A percentile compares a stretch with the other conserved stretches of the same genome.
These are phyloP conservation scores for Apamea anceps DNA, from an alignment of 2,888 invertebrate species.

Conservation along the genomic window DNA sequence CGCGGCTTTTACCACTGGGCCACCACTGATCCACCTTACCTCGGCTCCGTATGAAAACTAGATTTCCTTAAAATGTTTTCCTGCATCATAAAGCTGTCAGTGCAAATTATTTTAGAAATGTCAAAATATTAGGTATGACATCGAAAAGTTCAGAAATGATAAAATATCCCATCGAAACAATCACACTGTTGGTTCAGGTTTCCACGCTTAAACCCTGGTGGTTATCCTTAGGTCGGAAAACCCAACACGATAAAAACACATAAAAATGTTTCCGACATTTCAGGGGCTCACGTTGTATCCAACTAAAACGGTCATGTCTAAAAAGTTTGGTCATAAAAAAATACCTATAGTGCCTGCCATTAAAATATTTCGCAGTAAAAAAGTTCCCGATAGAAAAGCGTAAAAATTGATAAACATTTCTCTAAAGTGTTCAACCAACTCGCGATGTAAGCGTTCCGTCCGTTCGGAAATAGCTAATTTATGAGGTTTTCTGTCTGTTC, in stretches of 20 bases:
- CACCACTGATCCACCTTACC: too few relatives aligned
- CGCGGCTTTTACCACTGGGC: too few relatives aligned
- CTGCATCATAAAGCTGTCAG: background rate
- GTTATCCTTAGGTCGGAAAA: background rate
- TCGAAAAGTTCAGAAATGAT: background rate
- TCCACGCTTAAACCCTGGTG: background rate
- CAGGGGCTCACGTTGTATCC: slow-evolving; percentile 45
- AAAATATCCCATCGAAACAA: background rate
- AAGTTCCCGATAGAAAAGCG: slow-evolving; percentile 58
- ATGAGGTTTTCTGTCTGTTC: slow-evolving; percentile 16
- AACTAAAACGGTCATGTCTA: slow-evolving; percentile 63
- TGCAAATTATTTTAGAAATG: background rate
- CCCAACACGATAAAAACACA: slow-evolving; percentile 31
- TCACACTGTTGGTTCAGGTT: background rate
- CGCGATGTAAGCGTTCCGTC: slow-evolving; percentile 1
- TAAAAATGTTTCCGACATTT: slow-evolving; percentile 58
- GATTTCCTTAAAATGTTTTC: background rate
- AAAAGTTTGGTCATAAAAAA: slow-evolving; percentile 72
- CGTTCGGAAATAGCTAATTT: slow-evolving; percentile 33
- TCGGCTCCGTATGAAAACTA: background rate
- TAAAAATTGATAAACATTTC: slow-evolving; percentile 38
- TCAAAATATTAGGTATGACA: background rate
- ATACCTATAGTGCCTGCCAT: slow-evolving; percentile 62
- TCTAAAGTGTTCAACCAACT: slow-evolving; percentile 41
- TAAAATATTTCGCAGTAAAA: slow-evolving; percentile 72